These are phyloP conservation scores for Myopa tessellatipennis DNA, from an alignment of 2,888 invertebrate genomes.

Conservation along the genomic window DNA sequence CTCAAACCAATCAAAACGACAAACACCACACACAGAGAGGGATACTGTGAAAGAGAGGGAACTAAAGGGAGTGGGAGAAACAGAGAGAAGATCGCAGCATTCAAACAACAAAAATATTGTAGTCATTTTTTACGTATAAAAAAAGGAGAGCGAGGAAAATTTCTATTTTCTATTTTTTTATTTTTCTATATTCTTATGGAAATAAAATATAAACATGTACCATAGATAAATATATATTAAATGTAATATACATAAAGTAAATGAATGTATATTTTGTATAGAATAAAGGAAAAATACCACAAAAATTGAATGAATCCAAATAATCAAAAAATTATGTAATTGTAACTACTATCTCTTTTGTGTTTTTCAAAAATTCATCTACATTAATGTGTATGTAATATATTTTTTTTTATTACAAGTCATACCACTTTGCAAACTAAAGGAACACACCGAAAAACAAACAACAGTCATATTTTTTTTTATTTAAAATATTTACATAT, in stretches of 20 bases:
- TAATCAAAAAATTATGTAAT: neutral
- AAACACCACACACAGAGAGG: too few relatives aligned
- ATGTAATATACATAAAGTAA: neutral
- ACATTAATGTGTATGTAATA: neutral
- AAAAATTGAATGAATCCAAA: neutral
- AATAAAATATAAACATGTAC: neutral
- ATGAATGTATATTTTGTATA: neutral
- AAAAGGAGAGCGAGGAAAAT: neutral
- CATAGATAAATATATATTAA: neutral
- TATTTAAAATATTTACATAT: neutral
- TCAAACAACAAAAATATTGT: constrained; percentile 8
- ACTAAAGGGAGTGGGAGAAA: neutral
- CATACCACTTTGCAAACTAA: neutral
- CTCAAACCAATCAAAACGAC: too few relatives aligned
- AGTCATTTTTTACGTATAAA: constrained; percentile 26
- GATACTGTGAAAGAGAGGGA: neutral
- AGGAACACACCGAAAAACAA: neutral
- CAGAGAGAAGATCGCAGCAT: neutral
- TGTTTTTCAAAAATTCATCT: neutral
- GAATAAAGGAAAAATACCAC: neutral
- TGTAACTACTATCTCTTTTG: neutral
- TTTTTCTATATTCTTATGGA: neutral
- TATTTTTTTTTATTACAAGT: neutral
- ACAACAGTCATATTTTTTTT: neutral
- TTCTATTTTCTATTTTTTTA: neutral